Evolutionary conservation across 2,888 invertebrate genomes (phyloP), one percentile per base, ranked within the genome.

Genomic region (Bugula neritina): DNA sequence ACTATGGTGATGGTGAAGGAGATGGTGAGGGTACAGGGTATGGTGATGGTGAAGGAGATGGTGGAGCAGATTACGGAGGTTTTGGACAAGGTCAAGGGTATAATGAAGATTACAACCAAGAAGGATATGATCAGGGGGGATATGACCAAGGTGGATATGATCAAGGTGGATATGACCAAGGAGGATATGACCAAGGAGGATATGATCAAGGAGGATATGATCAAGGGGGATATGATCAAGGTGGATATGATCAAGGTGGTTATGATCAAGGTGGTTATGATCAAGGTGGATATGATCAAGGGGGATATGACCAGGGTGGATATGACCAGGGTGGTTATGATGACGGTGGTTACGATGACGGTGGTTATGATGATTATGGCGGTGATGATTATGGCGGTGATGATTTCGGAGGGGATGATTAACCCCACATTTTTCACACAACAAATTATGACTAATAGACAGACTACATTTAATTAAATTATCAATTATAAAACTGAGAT

Each of bases 241-340:
- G 25, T n/a, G 57, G 57, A 13, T 25, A 21, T 27, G 25, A 57
- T 57, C 23, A 57, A 57, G 57, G 63, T 31, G 63, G 63, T 2
- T 63, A 63, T 63, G 63, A 63, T 27, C 63, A 63, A 63, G 63
- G 63, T 31, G 63, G 63, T 13, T 63, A 63, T 27, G 63, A 63
- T 31, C 63, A 63, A 63, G 63, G 63, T 63, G 63, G 63, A 17
- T 63, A 63, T n/a, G 63, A 63, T 31, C 63, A 63, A 63, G 63
- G 63, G 2, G 63, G 31, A 3, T 63, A 63, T 34, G 63, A 63
- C 31, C 63, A 63, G 31, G 63, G 63, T n/a, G 63, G 63, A 27
- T 63, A 63, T 27, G 63, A 63, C 31, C 63, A 63, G 31, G 63
- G 63, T 29, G 63, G 63, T 27, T 63, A 63, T 27, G 63, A 63